Conservation (phyloP, 2,797 vertebrate genomes). For the Thunnus albacares region DNA sequence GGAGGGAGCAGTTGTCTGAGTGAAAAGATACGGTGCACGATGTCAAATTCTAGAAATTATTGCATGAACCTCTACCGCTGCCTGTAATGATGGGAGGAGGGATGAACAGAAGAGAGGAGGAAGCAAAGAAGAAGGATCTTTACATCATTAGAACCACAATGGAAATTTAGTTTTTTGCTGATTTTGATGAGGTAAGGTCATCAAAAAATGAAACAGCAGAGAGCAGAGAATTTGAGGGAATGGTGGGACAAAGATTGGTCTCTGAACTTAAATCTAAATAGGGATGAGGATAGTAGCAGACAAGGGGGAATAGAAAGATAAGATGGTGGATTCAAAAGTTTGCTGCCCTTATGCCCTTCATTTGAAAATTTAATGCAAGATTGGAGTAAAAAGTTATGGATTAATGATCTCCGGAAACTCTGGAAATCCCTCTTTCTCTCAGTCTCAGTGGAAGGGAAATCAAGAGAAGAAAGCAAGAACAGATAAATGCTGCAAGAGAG, state of each 20-base stretch:
- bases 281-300: accelerated
- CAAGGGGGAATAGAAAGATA: background rate
- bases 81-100: conserved; percentile 8
- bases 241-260: background rate
- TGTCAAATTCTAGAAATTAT: conserved; percentile 36
- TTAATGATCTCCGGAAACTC: conserved; percentile 32
- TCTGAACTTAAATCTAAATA: background rate
- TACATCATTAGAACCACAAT: conserved; percentile 6
- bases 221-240: background rate
- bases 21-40: conserved; percentile 3
- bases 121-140: conserved; percentile 15
- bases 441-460: background rate
- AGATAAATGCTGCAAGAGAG: background rate
- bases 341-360: background rate
- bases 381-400: conserved; percentile 23
- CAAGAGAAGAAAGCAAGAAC: background rate
- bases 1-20: background rate
- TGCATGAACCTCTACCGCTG: conserved; percentile 54
- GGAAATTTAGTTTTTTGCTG: background rate
- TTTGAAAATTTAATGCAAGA: background rate
- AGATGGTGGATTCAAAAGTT: background rate
- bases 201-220: background rate
- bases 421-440: background rate
- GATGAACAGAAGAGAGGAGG: background rate
- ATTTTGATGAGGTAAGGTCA: conserved; percentile 2